These are phyloP conservation scores for Sylvietta virens DNA, from an alignment of 2,113 vertebrate genomes.

Conservation along the genomic window DNA sequence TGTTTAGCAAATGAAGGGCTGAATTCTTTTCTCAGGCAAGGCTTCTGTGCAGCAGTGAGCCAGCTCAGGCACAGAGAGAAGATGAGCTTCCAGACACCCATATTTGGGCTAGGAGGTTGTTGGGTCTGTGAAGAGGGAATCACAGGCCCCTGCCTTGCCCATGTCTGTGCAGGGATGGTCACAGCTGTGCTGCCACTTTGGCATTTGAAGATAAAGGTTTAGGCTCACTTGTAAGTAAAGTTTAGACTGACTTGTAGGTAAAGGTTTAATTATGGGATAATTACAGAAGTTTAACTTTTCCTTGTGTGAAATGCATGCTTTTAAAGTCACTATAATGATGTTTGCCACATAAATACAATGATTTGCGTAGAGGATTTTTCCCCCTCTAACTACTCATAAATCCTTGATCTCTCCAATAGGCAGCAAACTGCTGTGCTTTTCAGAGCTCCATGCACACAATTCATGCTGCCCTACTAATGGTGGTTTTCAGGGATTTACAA, in stretches of 20 bases:
- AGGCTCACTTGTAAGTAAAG: not conserved
- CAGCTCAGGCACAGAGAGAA: not conserved
- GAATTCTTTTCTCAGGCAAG: not conserved
- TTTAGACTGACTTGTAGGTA: not conserved
- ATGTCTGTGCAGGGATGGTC: not conserved
- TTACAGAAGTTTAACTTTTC: constrained; percentile 42
- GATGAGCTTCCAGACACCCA: not conserved
- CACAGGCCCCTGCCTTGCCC: not conserved
- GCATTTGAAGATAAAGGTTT: not conserved
- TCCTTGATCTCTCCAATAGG: not conserved
- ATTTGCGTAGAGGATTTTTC: constrained; percentile 33
- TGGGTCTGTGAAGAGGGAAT: not conserved
- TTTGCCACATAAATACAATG: constrained; percentile 39
- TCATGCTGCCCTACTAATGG: constrained; percentile 1
- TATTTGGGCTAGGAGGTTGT: not conserved
- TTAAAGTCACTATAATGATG: constrained; percentile 26
- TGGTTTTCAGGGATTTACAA: not conserved
- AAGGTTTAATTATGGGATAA: constrained; percentile 37
- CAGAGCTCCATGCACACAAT: not conserved
- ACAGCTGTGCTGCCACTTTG: not conserved
- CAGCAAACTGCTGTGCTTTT: constrained; percentile 24
- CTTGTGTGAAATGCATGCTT: not conserved
- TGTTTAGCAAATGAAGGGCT: not conserved
- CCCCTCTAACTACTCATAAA: not conserved
- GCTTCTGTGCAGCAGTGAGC: not conserved